Percentiles rank a stretch among this genome's conserved stretches.
Evolutionary conservation across 2,113 vertebrate genomes (phyloP).

Genomic region (Oncorhynchus masou): DNA sequence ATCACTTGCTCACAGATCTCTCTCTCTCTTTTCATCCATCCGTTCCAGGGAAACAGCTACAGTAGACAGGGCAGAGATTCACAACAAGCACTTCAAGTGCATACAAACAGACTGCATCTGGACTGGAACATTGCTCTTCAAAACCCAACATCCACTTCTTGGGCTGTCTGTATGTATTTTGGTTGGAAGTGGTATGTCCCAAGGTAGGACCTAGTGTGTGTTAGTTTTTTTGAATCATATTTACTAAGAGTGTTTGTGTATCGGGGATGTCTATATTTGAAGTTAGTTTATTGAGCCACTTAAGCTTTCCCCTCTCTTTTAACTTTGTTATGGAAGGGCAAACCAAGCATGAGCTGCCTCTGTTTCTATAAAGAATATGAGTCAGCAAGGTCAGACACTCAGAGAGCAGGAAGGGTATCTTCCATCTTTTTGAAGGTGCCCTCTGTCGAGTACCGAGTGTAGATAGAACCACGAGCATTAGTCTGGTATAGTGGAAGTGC

Average conservation of each 20-base stretch:
- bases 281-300: neutral
- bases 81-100: neutral
- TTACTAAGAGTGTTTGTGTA: neutral
- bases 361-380: no score
- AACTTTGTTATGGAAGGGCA: no score
- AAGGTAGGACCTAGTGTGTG: neutral
- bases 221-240: neutral
- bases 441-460: no score
- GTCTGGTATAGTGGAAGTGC: no score
- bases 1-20: neutral
- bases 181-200: neutral
- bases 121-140: neutral
- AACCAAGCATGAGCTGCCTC: no score
- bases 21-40: neutral
- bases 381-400: no score
- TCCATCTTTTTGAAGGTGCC: no score
- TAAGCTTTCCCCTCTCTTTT: no score
- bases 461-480: no score
- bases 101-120: neutral
- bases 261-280: neutral
- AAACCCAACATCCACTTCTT: neutral
- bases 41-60: neutral
- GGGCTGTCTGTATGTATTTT: neutral
- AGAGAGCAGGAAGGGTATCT: no score
- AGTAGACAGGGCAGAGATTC: neutral